Conservation (phyloP, 2,797 vertebrate species). For the Mormyrus proboscirostris region DNA sequence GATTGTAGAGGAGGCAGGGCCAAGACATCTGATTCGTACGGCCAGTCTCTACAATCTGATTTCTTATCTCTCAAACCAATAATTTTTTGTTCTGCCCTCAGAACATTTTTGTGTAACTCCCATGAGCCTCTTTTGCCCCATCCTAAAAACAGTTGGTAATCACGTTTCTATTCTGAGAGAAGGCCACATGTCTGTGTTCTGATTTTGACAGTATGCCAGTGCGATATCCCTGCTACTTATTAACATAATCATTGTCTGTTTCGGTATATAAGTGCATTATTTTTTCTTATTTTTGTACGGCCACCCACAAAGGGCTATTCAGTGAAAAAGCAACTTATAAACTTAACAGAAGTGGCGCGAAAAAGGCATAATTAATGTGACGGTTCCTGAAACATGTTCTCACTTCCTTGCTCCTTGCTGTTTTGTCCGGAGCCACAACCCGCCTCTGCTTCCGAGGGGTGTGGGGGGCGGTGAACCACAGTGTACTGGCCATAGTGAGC, state of each 20-base stretch:
- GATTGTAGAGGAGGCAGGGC: background rate
- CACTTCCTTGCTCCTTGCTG: background rate
- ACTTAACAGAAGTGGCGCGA: background rate
- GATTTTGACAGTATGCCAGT: background rate
- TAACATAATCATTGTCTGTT: background rate
- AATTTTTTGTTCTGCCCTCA: background rate
- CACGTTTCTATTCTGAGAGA: background rate
- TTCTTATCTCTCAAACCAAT: background rate
- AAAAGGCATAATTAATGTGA: background rate
- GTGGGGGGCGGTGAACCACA: background rate
- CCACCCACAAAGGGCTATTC: background rate
- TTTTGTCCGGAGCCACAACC: background rate
- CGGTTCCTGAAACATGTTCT: background rate
- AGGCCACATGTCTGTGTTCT: background rate
- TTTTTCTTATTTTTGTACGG: background rate
- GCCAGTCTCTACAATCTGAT: background rate
- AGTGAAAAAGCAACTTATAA: background rate
- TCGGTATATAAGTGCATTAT: background rate
- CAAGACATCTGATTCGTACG: background rate
- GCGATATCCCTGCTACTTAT: background rate
- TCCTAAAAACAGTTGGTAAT: background rate
- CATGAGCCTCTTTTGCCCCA: background rate
- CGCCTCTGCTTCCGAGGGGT: background rate
- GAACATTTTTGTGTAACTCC: background rate
- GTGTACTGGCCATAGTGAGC: background rate